Percentiles rank a stretch among this genome's conserved stretches.
Conservation (phyloP, 2,113 vertebrate species). For the Hemiprocne comata region DNA sequence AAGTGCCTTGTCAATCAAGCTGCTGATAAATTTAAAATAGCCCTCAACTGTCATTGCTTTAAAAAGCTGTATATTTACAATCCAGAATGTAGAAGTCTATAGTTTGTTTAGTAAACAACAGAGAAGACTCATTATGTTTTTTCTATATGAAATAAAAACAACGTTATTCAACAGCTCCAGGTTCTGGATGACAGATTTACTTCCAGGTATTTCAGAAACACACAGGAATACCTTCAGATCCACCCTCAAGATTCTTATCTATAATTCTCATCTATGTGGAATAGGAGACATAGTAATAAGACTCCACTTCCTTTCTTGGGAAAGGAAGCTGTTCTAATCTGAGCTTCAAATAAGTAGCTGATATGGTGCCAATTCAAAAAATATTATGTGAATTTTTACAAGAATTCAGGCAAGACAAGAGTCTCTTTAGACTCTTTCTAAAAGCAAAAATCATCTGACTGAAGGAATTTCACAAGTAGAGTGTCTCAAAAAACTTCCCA, state of each 20-base stretch:
- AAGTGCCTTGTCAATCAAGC: conserved; percentile 9
- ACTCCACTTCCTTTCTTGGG: conserved; percentile 38
- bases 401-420: neutral
- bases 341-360: conserved; percentile 25
- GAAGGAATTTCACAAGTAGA: neutral
- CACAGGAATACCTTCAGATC: neutral
- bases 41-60: neutral
- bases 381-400: conserved; percentile 32
- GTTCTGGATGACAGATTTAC: conserved; percentile 10
- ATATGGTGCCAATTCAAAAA: neutral
- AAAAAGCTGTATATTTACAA: conserved; percentile 6
- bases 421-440: neutral
- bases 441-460: neutral
- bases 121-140: neutral
- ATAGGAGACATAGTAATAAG: neutral
- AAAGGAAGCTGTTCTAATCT: conserved; percentile 36
- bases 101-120: conserved; percentile 40
- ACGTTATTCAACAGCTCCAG: neutral
- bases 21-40: conserved; percentile 2
- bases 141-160: conserved; percentile 16
- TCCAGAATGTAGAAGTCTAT: neutral
- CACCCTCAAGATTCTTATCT: conserved; percentile 20
- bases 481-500: neutral
- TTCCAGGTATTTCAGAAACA: neutral
- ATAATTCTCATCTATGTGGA: neutral